These are phyloP conservation scores for Diarsia rubi DNA, from an alignment of 2,888 invertebrate genomes.

Conservation along the genomic window DNA sequence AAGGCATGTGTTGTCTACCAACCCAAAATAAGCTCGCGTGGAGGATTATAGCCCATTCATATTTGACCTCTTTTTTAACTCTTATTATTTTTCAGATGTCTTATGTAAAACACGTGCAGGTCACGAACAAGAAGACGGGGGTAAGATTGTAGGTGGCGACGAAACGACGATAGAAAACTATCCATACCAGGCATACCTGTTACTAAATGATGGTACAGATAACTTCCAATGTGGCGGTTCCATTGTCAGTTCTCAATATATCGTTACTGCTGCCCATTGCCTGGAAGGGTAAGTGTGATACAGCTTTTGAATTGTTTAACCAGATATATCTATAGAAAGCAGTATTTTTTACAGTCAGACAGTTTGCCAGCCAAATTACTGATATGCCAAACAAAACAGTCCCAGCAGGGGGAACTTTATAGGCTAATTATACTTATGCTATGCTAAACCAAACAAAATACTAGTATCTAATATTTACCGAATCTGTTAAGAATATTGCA, in stretches of 20 bases:
- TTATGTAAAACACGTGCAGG: constrained; percentile 70
- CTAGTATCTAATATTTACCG: no score
- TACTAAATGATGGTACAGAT: constrained; percentile 72
- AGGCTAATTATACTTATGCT: no score
- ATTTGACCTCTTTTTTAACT: no score
- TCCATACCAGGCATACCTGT: constrained; percentile 84
- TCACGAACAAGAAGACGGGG: constrained; percentile 59
- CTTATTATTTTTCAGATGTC: constrained; percentile 70
- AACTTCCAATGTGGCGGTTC: constrained; percentile 87
- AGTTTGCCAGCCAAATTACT: no score
- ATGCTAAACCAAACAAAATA: no score
- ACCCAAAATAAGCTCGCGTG: no score
- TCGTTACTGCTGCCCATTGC: constrained; percentile 89
- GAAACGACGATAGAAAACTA: constrained; percentile 78
- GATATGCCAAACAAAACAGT: no score
- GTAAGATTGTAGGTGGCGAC: constrained; percentile 85
- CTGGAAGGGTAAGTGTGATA: constrained; percentile 77
- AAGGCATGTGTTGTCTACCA: no score
- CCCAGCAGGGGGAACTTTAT: no score
- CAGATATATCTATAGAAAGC: neutral
- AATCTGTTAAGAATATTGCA: no score
- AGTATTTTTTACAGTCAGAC: neutral
- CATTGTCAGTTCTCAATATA: constrained; percentile 77
- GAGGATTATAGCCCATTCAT: no score
- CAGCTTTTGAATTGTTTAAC: neutral